Evolutionary conservation across 2,888 invertebrate genomes (phyloP), one percentile per base, ranked within the genome.

Genomic region (Molorchus minor): DNA sequence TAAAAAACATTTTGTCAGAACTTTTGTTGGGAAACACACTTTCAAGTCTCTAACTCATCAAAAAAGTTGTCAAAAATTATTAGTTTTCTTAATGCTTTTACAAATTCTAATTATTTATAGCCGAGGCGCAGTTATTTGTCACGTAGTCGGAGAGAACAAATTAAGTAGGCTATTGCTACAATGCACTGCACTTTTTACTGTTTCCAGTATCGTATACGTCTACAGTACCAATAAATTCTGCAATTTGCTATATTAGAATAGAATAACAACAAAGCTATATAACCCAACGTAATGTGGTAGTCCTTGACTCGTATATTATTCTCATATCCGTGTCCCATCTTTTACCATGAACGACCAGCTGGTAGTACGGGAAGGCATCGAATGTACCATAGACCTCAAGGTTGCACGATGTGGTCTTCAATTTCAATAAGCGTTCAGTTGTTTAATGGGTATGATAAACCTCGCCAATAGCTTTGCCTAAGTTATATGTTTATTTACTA

Each of bases 311-410:
- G 68, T 69, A 73, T 73, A 73, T n/a, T n/a, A n/a, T 68, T 70
- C 67, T 70, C 67, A 74, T 72, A 74, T 74, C 74, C 74, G 72
- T 70, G 74, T 73, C 72, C 72, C 74, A 73, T 73, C 73, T 74
- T 71, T 71, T 69, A 69, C 62, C 59, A 57, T 62, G 58, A 60
- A 56, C 65, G 47, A 61, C 63, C 65, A 65, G 65, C 62, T 64
- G 64, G 65, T 62, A 46, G 33, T 62, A 61, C 62, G 61, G 65
- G 66, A 61, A 53, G 65, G 61, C 61, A 60, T 56, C 54, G 33
- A 56, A 38, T 53, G 58, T 57, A 57, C 60, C 56, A 56, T 57
- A 44, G 54, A 41, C 44, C 55, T 64, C 65, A 68, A 68, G 68
- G 68, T 61, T 62, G 58, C 54, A 55, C 58, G 58, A 58, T 51